A percentile compares a stretch with the other conserved stretches of the same genome.
Evolutionary conservation across 2,888 invertebrate species (phyloP).

Genomic region (Cephus runcator): DNA sequence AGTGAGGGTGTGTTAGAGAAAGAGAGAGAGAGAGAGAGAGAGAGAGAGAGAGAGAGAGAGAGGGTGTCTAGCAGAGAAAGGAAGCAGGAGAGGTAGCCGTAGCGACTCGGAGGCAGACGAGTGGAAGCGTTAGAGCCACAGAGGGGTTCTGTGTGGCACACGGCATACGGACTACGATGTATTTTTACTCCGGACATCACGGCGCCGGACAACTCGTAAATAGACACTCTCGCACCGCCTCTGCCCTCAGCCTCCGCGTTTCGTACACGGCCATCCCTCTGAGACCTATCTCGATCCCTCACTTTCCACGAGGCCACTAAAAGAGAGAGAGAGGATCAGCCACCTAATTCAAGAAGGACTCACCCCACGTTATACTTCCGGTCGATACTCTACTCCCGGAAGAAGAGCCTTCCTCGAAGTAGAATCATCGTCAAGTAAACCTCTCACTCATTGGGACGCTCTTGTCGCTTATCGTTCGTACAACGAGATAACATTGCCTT

Average conservation of each 20-base stretch:
- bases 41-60: constrained; percentile 6
- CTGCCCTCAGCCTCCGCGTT: constrained; percentile 3
- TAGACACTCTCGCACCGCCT: constrained; percentile 50
- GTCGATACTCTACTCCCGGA: too few relatives aligned
- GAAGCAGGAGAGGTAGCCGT: constrained; percentile 20
- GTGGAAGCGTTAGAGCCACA: constrained; percentile 38
- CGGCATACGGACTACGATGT: constrained; percentile 55
- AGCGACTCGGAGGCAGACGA: constrained; percentile 25
- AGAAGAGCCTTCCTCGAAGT: too few relatives aligned
- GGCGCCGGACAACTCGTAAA: constrained; percentile 66
- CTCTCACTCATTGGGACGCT: too few relatives aligned
- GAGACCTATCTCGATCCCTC: constrained; percentile 6
- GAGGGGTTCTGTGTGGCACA: constrained; percentile 41
- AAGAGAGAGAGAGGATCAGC: neutral
- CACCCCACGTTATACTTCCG: too few relatives aligned
- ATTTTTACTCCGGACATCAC: constrained; percentile 66
- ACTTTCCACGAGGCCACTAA: neutral
- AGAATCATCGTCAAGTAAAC: too few relatives aligned
- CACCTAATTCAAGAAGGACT: neutral
- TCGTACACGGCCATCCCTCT: neutral
- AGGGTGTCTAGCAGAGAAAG: constrained; percentile 2
- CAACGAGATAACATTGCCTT: too few relatives aligned
- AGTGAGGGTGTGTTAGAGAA: constrained; percentile 2
- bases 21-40: constrained; percentile 5
- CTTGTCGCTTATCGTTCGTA: too few relatives aligned